These are phyloP conservation scores for Crotalus horridus DNA, from an alignment of 2,113 vertebrate genomes.

Conservation along the genomic window DNA sequence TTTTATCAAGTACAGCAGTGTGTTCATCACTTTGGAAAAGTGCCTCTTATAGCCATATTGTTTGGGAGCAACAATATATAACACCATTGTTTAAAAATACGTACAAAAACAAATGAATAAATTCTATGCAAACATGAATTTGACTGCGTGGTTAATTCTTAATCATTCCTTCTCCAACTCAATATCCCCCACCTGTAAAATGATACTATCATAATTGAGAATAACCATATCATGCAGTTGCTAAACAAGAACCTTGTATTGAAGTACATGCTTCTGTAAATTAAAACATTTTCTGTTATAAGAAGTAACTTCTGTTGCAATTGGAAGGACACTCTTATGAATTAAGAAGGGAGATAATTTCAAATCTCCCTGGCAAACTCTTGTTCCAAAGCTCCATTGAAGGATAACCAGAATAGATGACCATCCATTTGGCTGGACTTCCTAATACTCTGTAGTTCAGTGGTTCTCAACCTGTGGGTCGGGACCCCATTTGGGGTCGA, in stretches of 20 bases:
- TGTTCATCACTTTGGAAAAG: background rate
- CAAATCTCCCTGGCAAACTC: too few relatives aligned
- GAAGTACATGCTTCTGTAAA: background rate
- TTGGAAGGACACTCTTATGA: background rate
- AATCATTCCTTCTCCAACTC: background rate
- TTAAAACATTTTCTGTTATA: background rate
- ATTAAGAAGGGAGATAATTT: background rate
- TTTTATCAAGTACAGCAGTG: background rate
- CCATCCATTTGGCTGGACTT: too few relatives aligned
- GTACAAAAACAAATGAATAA: background rate
- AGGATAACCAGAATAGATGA: background rate
- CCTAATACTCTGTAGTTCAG: too few relatives aligned
- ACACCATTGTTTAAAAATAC: background rate
- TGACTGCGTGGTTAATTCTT: background rate
- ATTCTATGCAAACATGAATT: background rate
- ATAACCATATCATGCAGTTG: background rate
- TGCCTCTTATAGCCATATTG: background rate
- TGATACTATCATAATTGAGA: background rate
- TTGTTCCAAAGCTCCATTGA: background rate
- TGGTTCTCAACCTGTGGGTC: too few relatives aligned
- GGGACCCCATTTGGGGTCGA: too few relatives aligned
- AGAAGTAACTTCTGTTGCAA: background rate
- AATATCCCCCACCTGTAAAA: background rate
- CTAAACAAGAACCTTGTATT: background rate
- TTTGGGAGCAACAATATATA: background rate